These are phyloP conservation scores for Neotoma lepida DNA, from an alignment of 2,113 vertebrate species.

Conservation along the genomic window DNA sequence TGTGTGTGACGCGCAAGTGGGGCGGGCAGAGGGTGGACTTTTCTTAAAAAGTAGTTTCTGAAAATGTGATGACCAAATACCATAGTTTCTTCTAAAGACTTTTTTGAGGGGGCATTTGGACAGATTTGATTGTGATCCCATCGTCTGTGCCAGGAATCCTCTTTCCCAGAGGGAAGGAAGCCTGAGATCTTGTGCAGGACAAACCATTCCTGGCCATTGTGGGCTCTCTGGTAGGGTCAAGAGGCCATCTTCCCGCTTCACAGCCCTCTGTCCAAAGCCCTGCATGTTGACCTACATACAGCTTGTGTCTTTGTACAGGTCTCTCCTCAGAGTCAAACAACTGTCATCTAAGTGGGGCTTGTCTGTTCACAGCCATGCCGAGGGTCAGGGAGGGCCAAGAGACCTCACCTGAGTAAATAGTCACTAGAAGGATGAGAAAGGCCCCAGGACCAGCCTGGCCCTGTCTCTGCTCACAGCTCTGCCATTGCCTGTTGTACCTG, in stretches of 20 bases:
- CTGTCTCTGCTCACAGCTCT: no score
- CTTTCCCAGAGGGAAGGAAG: background rate
- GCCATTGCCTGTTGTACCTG: background rate
- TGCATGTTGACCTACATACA: background rate
- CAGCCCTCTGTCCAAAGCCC: no score
- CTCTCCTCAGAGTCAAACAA: background rate
- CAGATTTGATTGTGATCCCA: conserved; percentile 11
- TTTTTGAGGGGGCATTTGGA: background rate
- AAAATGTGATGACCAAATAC: conserved; percentile 18
- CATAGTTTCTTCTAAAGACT: conserved; percentile 54
- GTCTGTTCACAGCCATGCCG: background rate
- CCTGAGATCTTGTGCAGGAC: background rate
- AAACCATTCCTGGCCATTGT: accelerated
- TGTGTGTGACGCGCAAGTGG: background rate
- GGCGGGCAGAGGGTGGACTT: background rate
- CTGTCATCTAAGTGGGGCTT: background rate
- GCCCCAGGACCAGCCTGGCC: background rate
- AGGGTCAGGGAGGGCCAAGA: background rate
- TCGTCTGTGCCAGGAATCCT: background rate
- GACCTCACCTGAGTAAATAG: background rate
- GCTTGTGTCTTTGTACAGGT: background rate
- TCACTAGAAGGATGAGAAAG: background rate
- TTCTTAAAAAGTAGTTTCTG: conserved; percentile 74
- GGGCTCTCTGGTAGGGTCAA: background rate
- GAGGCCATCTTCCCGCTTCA: background rate